phyloP scores from a whole-genome alignment of 2,113 vertebrate genomes.

The Menidia beryllina region DNA sequence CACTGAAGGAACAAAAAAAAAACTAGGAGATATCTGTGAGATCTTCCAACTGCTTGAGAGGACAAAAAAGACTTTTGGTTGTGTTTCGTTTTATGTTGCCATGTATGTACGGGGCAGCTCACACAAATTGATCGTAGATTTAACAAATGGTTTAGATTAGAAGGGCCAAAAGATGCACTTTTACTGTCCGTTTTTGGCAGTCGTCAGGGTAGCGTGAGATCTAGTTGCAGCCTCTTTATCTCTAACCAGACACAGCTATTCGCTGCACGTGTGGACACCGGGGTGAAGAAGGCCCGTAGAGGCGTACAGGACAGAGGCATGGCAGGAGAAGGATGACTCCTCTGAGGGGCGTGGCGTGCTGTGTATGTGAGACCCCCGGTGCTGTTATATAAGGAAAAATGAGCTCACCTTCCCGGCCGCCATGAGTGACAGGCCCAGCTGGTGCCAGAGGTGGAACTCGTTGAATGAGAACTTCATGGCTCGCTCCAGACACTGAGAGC shows the following conservation, averaged over 20 bases:
- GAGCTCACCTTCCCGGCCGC: constrained; percentile 94
- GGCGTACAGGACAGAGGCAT: constrained; percentile 17
- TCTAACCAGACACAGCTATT: constrained; percentile 3
- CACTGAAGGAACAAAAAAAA: background rate
- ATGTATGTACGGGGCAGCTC: background rate
- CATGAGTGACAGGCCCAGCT: constrained; percentile 96
- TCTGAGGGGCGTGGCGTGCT: constrained; percentile 31
- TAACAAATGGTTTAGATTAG: background rate
- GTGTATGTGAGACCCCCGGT: constrained; percentile 1
- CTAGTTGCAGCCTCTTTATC: background rate
- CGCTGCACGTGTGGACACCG: constrained; percentile 14
- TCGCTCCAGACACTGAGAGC: constrained; percentile 91
- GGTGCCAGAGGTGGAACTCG: constrained; percentile 98
- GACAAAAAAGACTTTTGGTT: background rate
- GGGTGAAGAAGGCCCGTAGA: constrained; percentile 7
- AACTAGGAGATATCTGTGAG: background rate
- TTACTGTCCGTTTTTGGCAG: background rate
- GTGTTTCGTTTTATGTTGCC: background rate
- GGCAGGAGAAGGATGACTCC: constrained; percentile 41
- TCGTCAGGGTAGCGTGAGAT: background rate
- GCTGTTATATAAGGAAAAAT: constrained; percentile 53
- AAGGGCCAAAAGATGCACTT: background rate
- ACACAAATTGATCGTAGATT: background rate
- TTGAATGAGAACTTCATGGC: constrained; percentile 97
- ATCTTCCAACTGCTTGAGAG: constrained; percentile 6